Evolutionary conservation across 2,888 invertebrate species (phyloP), one percentile per base, ranked within the genome.

Genomic region (Molanna angustata): DNA sequence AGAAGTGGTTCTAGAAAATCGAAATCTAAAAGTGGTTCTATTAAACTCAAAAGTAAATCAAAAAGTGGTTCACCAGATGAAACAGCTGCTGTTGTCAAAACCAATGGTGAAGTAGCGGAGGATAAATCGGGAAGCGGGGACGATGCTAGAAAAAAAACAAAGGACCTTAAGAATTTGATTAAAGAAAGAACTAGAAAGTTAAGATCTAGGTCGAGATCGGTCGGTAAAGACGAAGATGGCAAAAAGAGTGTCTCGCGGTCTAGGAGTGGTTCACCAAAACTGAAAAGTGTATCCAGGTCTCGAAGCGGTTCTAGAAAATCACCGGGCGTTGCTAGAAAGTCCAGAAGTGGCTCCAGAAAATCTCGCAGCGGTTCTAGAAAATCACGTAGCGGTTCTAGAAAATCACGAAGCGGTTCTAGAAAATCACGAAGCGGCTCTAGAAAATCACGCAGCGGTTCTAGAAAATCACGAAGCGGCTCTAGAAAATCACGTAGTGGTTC

Each of bases 41-140:
- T n/a, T 13, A 47, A 47, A 18, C 62, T 62, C 3, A 60, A 61
- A 35, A 62, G 65, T 7, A 61, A 61, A 11, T 66, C 65, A 1
- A 61, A 62, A 40, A 68, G 66, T 54, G 64, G 65, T 14, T 68
- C 70, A 2, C 53, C 58, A 3, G 61, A 65, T 7, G 61, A 61
- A 32, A 61, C 62, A 3, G 62, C 62, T 1, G 64, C 9, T 49
- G 56, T 31, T 21, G 32, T 17, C 19, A 40, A 22, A 52, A 35
- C 35, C 27, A 22, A 22, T 39, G 22, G 31, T 33, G 48, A 48
- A 18, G 27, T n/a, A 4, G 31, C 20, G n/a, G 43, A 35, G 4
- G 46, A 32, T 4, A 32, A n/a, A n/a, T n/a, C 31, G 21, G 37
- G 45, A 21, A 52, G 37, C 11, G 49, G 49, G 17, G 49, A 46